phyloP scores from a whole-genome alignment of 2,797 vertebrate species.

The Cuculus canorus region DNA sequence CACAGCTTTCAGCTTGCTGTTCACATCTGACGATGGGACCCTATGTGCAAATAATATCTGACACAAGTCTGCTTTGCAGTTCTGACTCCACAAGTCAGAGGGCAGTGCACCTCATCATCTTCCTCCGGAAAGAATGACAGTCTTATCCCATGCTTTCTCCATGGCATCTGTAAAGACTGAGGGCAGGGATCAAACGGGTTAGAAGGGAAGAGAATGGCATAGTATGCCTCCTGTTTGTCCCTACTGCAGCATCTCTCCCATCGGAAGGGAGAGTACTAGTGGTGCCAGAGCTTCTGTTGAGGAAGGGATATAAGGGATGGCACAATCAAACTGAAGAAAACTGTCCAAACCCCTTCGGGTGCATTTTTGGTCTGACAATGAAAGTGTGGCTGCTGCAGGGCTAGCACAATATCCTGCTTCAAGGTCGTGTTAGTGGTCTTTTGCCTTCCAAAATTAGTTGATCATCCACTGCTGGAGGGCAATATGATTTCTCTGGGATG shows the following conservation, averaged over 20 bases:
- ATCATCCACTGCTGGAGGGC: neutral
- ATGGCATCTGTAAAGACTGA: neutral
- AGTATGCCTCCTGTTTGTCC: neutral
- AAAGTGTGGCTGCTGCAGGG: neutral
- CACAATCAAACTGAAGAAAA: neutral
- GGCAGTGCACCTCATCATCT: neutral
- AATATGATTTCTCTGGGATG: neutral
- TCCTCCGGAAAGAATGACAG: neutral
- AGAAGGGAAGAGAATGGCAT: neutral
- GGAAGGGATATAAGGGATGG: neutral
- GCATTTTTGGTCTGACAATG: neutral
- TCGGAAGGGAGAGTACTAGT: neutral
- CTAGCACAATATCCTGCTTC: neutral
- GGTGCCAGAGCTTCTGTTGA: neutral
- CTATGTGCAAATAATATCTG: rapidly evolving
- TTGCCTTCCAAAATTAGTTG: neutral
- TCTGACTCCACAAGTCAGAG: neutral
- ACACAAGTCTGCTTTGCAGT: neutral
- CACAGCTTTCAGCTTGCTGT: neutral
- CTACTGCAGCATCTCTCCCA: neutral
- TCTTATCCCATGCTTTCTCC: neutral
- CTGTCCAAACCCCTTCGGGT: neutral
- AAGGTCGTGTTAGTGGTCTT: neutral
- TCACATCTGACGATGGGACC: neutral
- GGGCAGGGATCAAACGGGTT: neutral